These are phyloP conservation scores for Sebastes alutus DNA, from an alignment of 2,797 vertebrate genomes.

Conservation along the genomic window DNA sequence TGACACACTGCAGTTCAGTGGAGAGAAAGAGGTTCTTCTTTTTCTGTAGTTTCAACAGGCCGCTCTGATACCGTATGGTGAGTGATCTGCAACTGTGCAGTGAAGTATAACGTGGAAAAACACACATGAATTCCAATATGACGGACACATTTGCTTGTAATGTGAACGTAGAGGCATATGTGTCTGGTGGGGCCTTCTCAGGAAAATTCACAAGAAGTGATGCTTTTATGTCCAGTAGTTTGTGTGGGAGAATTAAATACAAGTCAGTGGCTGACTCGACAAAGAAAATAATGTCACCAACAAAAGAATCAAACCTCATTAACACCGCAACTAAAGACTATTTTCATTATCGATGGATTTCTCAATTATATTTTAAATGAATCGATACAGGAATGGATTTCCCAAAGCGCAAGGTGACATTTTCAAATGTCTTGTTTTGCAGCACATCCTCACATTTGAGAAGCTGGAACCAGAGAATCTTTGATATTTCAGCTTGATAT, in stretches of 20 bases:
- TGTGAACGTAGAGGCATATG: neutral
- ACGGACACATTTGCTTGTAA: neutral
- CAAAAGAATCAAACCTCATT: slow-evolving; percentile 2
- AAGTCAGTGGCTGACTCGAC: neutral
- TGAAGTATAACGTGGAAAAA: no score
- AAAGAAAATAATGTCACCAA: neutral
- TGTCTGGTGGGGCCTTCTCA: neutral
- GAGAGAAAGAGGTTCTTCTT: no score
- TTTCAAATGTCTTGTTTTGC: neutral
- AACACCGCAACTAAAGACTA: neutral
- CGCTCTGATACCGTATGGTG: no score
- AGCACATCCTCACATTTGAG: neutral
- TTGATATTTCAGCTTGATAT: neutral
- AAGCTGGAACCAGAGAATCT: neutral
- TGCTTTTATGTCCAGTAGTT: neutral
- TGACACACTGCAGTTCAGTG: no score
- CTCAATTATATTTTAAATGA: neutral
- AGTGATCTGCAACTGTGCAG: no score
- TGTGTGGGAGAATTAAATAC: neutral
- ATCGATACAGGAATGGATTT: neutral
- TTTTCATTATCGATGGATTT: neutral
- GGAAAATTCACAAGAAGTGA: neutral
- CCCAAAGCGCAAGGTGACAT: neutral
- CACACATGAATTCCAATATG: no score
- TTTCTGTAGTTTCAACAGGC: no score